Base-by-base conservation (phyloP, 2,797 vertebrate species). In the Periparus ater region DNA sequence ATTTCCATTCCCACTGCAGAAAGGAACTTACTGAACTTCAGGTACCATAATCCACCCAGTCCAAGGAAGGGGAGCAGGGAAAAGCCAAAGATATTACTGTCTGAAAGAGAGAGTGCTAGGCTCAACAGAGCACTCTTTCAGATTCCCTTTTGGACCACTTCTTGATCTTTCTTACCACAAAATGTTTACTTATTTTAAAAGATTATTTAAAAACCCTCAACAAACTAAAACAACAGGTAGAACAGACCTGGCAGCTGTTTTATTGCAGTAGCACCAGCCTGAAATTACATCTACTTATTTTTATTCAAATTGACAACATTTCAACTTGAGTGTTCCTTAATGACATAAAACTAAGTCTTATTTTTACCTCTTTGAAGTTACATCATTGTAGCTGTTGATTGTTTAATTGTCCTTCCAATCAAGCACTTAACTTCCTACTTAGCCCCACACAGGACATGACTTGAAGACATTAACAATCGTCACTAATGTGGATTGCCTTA, bases 391-490 rank as follows among this genome's bases (percentile, higher is more conserved):
- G 93, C 96, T 95, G 80, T 63, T 90, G 92, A 95, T 88, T 95
- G 80, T 95, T 96, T 96, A 96, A 96, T 92, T 96, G 96, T 89
- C 77, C 78, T 81, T 94, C 72, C 85, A 94, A 94, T 89, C 79
- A 86, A 65, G 71, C 80, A 95, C 93, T 97, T 95, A 96, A 94
- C 87, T 95, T 96, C 73, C 76, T 89, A 97, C 88, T 95, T 93
- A 91, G 79, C n/a, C 80, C 78, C 80, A 96, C 89, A 70, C 67
- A 96, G 96, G 96, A 96, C 65, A 80, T 71, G 92, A 89, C 91
- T 96, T 96, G 96, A 96, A 97, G 95, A 97, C 91, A 89, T 95
- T 93, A 97, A 83, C 74, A 93, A 44, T 93, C 75, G 8, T 96
- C 96, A 89, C 85, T 89, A 92, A 94, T 93, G 96, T 73, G 38